Base-by-base conservation (phyloP, 2,113 vertebrate species). In the Lepus americanus region DNA sequence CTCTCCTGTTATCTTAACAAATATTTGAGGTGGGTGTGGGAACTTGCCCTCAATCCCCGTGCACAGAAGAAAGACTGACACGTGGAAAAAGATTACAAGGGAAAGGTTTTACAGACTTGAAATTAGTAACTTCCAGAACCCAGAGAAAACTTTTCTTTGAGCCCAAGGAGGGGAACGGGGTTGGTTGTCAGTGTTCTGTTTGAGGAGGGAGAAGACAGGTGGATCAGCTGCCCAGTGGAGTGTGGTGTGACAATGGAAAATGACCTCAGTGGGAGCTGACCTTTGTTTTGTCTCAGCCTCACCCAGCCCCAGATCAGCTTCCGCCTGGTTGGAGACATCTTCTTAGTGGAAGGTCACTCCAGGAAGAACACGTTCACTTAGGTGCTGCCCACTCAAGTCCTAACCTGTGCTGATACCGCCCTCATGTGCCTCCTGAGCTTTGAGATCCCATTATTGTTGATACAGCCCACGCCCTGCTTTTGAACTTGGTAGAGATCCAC, bases 211-310 rank as follows among this genome's bases (percentile, higher is more conserved):
- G 39, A 76, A 36, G 36, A 14, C 55, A 67, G 67, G 8, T 33
- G n/a, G n/a, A 5, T 33, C 19, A 89, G 8, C 27, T 13, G 64
- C 23, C 33, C 9, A 11, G 11, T n/a, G 49, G 51, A 59, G 33
- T 17, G 80, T 73, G 89, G 19, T 22, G 4, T 19, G 25, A 59
- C 17, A 13, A 51, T 51, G 29, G 55, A 59, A 76, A 79, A 64
- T 11, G 2, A 12, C 9, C 4, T 36, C 9, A 27, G 5, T 31
- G 53, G 11, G 33, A 3, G 61, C 4, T 6, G 12, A 3, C 14
- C 70, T 86, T 86, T 16, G 33, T 74, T 39, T 17, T 49, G 22
- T 0, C 23, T 67, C 29, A 27, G 6, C 6, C 7, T 55, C 3
- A 8, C 44, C 23, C 1, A 12, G 33, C 44, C 13, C 19, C 6